Base-by-base conservation (phyloP, 2,888 invertebrate genomes). In the Idaea dimidiata region DNA sequence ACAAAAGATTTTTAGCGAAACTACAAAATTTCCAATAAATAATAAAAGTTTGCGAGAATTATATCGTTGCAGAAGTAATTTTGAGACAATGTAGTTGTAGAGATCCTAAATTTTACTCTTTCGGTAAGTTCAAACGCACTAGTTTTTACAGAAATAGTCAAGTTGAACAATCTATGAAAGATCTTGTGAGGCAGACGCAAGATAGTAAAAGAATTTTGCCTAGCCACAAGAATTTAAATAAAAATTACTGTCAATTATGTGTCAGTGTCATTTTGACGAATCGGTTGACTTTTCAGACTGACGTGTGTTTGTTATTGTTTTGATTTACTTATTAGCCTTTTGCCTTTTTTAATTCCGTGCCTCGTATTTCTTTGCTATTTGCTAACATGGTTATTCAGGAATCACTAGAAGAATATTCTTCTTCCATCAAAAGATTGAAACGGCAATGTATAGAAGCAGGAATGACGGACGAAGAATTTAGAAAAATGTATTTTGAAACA, bases 381-480 rank as follows among this genome's bases (percentile, higher is more conserved):
- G 32, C 32, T 17, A 64, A 16, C 57, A 86, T 84, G 85, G 68
- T 70, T 2, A 73, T 77, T 62, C 73, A 73, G 65, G 77, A 84
- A 69, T 24, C 70, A 67, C 70, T 87, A 54, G 73, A 79, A 68
- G 81, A 87, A 33, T 89, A 95, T 81, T 89, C 93, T 62, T 87
- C 92, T 71, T 93, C 94, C 69, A 90, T 96, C 59, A 90, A 91
- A 68, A 89, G 93, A 73, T 83, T 96, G 56, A 93, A 92, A 72
- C 85, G 89, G 68, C 88, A 94, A 76, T 95, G 95, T 63, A 87
- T 86, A 69, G 87, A 93, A 61, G 89, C 93, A 70, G 94, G 94
- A 60, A 86, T 96, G 70, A 93, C 89, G 54, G 94, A 95, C 66
- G 86, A 91, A 54, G 94, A 96, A 79, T 94, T 96, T 68, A 91